A percentile compares a stretch with the other conserved stretches of the same genome.
Conservation (phyloP, 2,113 vertebrate species). For the Origma solitaria region DNA sequence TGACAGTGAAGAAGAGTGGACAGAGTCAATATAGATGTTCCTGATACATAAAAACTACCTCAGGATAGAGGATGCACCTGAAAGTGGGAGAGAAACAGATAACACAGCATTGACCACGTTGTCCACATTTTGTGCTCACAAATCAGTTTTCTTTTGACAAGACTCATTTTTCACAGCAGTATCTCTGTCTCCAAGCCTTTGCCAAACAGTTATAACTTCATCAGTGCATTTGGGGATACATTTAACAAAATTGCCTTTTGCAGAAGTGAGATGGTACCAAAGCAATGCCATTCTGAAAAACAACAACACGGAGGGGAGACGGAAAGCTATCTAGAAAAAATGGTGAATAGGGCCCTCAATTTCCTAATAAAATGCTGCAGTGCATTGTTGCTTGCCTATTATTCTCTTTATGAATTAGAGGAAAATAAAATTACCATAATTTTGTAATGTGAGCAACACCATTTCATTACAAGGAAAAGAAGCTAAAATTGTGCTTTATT, state of each 20-base stretch:
- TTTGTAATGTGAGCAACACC: neutral
- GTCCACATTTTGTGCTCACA: conserved; percentile 44
- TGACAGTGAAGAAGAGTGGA: conserved; percentile 40
- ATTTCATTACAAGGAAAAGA: conserved; percentile 17
- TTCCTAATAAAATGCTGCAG: conserved; percentile 52
- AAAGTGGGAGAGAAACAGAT: conserved; percentile 5
- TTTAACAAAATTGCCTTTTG: conserved; percentile 69
- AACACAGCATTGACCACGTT: neutral
- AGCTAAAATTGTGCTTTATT: neutral
- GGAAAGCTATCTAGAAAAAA: conserved; percentile 8
- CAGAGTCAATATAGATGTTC: neutral
- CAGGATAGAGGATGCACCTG: neutral
- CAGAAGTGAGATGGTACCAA: conserved; percentile 46
- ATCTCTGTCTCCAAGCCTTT: conserved; percentile 53
- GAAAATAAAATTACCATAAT: conserved; percentile 51
- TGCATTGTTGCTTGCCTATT: conserved; percentile 14
- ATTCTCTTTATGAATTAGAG: conserved; percentile 20
- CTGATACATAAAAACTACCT: conserved; percentile 24
- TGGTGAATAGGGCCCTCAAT: conserved; percentile 36
- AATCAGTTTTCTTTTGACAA: conserved; percentile 71
- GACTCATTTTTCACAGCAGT: conserved; percentile 70
- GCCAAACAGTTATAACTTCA: conserved; percentile 72
- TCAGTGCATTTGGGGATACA: conserved; percentile 64
- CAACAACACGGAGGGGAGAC: conserved; percentile 21
- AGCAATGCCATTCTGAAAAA: conserved; percentile 53